Percentiles rank a stretch among this genome's conserved stretches.
These are phyloP conservation scores for Machaerirhynchus nigripectus DNA, from an alignment of 2,113 vertebrate species.

Conservation along the genomic window DNA sequence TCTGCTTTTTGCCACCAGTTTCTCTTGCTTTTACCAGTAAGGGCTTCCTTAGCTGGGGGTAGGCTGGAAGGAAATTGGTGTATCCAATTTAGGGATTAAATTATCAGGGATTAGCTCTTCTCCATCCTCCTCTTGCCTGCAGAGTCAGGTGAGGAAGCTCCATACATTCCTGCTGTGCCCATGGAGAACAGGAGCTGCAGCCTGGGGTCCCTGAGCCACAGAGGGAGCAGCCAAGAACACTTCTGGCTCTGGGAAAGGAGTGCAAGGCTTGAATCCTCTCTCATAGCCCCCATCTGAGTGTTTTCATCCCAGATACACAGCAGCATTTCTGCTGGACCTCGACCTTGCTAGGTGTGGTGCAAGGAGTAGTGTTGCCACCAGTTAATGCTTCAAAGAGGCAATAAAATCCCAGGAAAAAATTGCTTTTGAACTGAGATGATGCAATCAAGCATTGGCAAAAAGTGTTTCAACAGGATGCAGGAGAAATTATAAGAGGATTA, in stretches of 20 bases:
- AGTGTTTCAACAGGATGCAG: not conserved
- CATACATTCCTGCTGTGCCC: not conserved
- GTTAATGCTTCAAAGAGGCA: not conserved
- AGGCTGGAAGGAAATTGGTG: not conserved
- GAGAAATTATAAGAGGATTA: not conserved
- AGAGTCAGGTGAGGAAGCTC: not conserved
- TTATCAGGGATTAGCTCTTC: not conserved
- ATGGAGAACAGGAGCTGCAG: not conserved
- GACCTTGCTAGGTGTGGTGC: not conserved
- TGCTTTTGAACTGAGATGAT: not conserved
- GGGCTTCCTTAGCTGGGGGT: fast-evolving
- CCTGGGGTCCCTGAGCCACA: not conserved
- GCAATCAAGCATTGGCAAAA: not conserved
- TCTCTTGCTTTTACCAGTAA: not conserved
- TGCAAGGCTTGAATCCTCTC: not conserved
- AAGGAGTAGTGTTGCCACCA: not conserved
- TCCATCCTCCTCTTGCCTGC: not conserved
- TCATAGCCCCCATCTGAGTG: not conserved
- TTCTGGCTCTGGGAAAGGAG: not conserved
- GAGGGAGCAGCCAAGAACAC: not conserved
- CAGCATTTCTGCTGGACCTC: not conserved
- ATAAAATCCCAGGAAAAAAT: not conserved
- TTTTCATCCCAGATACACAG: not conserved
- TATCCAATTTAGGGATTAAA: not conserved
- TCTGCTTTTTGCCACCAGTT: not conserved